Evolutionary conservation across 2,113 vertebrate species (phyloP).

Genomic region (Candoia aspera): DNA sequence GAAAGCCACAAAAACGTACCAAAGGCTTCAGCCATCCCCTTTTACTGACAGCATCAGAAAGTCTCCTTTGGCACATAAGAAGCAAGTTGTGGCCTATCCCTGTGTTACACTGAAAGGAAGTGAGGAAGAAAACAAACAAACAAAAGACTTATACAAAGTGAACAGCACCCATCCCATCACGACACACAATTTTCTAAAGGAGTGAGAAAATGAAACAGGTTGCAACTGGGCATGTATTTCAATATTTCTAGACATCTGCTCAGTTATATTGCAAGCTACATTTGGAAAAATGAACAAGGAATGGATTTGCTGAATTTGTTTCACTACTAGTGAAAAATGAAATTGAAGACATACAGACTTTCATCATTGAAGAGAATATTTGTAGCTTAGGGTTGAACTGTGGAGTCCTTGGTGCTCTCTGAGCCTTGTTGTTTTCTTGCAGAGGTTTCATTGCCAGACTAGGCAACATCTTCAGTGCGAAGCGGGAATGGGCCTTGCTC

Average conservation of each 20-base stretch:
- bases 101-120: not conserved
- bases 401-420: too few relatives aligned
- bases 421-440: too few relatives aligned
- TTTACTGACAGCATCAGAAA: not conserved
- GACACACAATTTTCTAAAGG: not conserved
- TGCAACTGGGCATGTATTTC: not conserved
- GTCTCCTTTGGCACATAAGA: not conserved
- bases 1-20: not conserved
- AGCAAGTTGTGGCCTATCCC: not conserved
- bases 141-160: not conserved
- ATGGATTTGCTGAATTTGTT: not conserved
- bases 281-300: not conserved
- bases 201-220: not conserved
- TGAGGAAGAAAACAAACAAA: not conserved
- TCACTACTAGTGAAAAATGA: not conserved
- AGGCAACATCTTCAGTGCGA: too few relatives aligned
- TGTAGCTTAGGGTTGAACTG: too few relatives aligned
- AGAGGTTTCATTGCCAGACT: too few relatives aligned
- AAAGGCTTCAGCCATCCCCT: not conserved
- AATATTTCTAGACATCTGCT: not conserved
- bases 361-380: not conserved
- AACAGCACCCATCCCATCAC: not conserved
- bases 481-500: too few relatives aligned
- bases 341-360: not conserved
- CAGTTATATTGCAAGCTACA: not conserved